phyloP scores from a whole-genome alignment of 2,888 invertebrate genomes.

The Athetis lepigone region DNA sequence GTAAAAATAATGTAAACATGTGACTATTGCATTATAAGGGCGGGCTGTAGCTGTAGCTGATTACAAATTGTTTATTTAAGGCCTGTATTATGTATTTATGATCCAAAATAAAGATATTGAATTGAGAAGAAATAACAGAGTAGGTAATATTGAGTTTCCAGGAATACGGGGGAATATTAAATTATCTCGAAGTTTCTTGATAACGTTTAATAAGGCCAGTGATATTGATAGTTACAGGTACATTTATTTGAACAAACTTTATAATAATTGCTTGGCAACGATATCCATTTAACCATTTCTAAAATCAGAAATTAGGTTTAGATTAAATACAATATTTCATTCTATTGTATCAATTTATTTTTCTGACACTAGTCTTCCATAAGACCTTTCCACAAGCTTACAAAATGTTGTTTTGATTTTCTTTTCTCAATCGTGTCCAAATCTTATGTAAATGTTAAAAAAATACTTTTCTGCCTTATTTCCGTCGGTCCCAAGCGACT shows the following conservation, averaged over 20 bases:
- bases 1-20: too few relatives aligned
- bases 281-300: not conserved
- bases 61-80: too few relatives aligned
- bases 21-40: too few relatives aligned
- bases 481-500: conserved; percentile 52
- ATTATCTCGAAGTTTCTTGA: too few relatives aligned
- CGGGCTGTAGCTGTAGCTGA: too few relatives aligned
- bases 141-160: too few relatives aligned
- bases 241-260: conserved; percentile 1
- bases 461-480: conserved; percentile 63
- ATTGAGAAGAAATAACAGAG: too few relatives aligned
- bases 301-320: not conserved
- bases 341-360: not conserved
- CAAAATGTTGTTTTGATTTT: conserved; percentile 45
- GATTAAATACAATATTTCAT: not conserved
- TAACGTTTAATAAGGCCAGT: too few relatives aligned
- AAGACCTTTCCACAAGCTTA: conserved; percentile 17
- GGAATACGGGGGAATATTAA: too few relatives aligned
- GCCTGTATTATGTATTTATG: too few relatives aligned
- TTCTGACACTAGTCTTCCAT: not conserved
- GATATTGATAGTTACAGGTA: too few relatives aligned
- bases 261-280: not conserved
- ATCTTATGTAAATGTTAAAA: conserved; percentile 62
- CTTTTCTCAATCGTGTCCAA: conserved; percentile 32
- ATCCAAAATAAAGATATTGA: too few relatives aligned